A percentile compares a stretch with the other conserved stretches of the same genome.
phyloP scores from a whole-genome alignment of 2,888 invertebrate species.

The Drosophila acutilabella region DNA sequence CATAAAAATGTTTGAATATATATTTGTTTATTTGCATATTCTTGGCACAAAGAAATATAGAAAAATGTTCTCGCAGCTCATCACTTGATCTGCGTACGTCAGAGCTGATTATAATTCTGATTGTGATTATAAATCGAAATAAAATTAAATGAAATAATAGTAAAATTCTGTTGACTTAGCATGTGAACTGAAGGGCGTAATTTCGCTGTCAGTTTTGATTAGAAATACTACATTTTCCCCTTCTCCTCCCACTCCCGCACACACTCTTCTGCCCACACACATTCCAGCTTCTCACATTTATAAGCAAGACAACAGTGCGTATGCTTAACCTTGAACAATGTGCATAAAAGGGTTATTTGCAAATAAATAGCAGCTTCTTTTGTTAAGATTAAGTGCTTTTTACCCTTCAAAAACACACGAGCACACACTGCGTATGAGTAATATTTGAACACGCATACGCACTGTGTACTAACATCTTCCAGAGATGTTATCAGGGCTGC shows the following conservation, averaged over 20 bases:
- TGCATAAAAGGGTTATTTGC: constrained; percentile 19
- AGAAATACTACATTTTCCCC: not conserved
- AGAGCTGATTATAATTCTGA: constrained; percentile 27
- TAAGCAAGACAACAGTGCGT: constrained; percentile 40
- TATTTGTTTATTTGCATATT: constrained; percentile 42
- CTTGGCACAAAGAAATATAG: constrained; percentile 12
- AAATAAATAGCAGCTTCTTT: constrained; percentile 29
- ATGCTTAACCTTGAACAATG: constrained; percentile 33
- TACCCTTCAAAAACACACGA: not conserved
- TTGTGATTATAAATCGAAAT: not conserved
- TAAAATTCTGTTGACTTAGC: constrained; percentile 1
- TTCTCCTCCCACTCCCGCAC: not conserved
- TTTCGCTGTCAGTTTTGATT: constrained; percentile 3
- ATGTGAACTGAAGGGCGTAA: constrained; percentile 8
- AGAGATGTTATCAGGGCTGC: not conserved
- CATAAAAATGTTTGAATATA: constrained; percentile 2
- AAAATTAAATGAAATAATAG: constrained; percentile 3
- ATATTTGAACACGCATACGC: constrained; percentile 52
- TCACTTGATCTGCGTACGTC: constrained; percentile 41
- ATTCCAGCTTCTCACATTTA: constrained; percentile 10
- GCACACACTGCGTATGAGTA: constrained; percentile 52
- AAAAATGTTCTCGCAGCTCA: constrained; percentile 14
- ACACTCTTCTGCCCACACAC: not conserved
- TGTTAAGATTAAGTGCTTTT: constrained; percentile 54
- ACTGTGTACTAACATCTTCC: constrained; percentile 4